phyloP scores from a whole-genome alignment of 2,888 invertebrate species.

The Drosophila stalkeri region DNA sequence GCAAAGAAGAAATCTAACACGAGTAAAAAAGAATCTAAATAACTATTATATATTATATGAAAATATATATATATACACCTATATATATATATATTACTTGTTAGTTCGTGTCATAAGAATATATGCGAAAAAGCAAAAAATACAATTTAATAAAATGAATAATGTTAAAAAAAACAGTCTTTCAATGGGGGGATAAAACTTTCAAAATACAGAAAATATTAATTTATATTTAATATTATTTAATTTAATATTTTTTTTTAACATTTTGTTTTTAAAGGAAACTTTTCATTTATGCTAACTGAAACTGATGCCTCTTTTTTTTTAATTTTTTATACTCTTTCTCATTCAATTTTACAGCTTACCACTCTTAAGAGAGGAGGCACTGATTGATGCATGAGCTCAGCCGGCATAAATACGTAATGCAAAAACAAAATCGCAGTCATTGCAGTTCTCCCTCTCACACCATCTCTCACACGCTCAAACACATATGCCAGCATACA shows the following conservation, averaged over 20 bases:
- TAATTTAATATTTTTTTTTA: not conserved
- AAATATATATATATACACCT: conserved; percentile 45
- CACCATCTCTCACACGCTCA: not conserved
- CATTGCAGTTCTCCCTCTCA: not conserved
- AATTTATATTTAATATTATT: not conserved
- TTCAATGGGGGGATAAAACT: not conserved
- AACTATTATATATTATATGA: conserved; percentile 40
- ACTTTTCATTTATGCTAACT: no score
- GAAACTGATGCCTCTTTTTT: no score
- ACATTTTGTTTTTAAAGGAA: no score
- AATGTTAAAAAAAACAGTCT: conserved; percentile 62
- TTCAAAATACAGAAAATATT: no score
- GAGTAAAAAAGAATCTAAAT: conserved; percentile 39
- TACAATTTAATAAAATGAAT: conserved; percentile 67
- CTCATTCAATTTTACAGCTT: not conserved
- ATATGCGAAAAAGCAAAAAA: conserved; percentile 58
- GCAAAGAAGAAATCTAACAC: conserved; percentile 22
- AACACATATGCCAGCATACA: not conserved
- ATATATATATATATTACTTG: conserved; percentile 69
- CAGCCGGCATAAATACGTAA: not conserved
- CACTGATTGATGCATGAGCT: no score
- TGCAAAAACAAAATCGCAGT: not conserved
- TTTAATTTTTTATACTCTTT: not conserved
- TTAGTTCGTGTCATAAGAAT: conserved; percentile 70
- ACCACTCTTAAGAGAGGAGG: not conserved